Conservation (phyloP, 2,888 invertebrate species). For the Andrena minutula region DNA sequence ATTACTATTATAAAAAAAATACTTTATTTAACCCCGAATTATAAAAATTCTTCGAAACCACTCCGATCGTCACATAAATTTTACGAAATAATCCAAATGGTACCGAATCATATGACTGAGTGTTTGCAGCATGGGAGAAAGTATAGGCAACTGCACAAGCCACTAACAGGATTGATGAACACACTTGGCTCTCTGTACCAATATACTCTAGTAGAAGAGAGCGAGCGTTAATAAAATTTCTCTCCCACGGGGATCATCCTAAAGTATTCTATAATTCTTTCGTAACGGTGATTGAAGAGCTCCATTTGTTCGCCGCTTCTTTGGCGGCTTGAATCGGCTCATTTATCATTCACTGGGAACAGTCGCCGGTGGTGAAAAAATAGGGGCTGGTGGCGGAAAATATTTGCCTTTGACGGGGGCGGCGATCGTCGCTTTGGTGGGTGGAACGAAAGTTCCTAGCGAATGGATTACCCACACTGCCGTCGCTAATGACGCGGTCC, state of each 20-base stretch:
- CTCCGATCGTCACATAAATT: no score
- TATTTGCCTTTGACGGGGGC: conserved; percentile 8
- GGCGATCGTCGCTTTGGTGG: neutral
- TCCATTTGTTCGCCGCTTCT: conserved; percentile 5
- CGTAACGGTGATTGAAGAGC: conserved; percentile 15
- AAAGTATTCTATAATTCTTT: conserved; percentile 5
- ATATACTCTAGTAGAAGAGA: neutral
- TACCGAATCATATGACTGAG: conserved; percentile 32
- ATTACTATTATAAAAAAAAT: no score
- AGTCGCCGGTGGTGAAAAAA: neutral
- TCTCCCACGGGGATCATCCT: neutral
- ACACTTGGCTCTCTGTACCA: neutral
- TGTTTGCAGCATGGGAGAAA: conserved; percentile 33
- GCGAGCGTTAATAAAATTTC: neutral
- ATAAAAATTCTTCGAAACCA: no score
- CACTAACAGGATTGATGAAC: conserved; percentile 21
- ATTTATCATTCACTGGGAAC: conserved; percentile 31
- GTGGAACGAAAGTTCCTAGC: conserved; percentile 9
- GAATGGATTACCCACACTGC: neutral
- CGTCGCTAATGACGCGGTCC: conserved; percentile 17
- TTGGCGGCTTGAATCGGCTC: conserved; percentile 20
- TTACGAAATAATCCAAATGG: neutral
- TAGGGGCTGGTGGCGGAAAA: conserved; percentile 4
- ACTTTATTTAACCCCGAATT: no score
- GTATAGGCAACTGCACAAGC: conserved; percentile 7